Evolutionary conservation across 2,797 vertebrate species (phyloP).

Genomic region (Gallinago solitaria): DNA sequence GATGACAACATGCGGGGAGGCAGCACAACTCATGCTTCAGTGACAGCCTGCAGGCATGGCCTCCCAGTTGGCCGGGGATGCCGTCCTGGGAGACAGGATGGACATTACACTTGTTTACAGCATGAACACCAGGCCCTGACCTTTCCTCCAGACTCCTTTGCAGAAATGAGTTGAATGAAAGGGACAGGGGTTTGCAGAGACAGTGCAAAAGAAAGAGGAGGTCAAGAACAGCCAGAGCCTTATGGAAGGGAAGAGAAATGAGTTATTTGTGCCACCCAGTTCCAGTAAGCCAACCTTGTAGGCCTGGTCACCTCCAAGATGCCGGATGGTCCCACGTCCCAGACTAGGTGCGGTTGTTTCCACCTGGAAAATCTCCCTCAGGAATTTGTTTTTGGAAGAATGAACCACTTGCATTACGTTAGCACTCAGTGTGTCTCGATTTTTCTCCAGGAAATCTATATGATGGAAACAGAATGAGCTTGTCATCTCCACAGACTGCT

Average conservation of each 20-base stretch:
- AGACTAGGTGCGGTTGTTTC: slow-evolving; percentile 44
- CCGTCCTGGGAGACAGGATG: not conserved
- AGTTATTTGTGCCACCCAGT: not conserved
- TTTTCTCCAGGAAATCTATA: slow-evolving; percentile 95
- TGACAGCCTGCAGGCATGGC: not conserved
- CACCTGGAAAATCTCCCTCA: slow-evolving; percentile 85
- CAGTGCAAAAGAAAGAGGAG: not conserved
- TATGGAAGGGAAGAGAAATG: not conserved
- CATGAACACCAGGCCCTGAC: not conserved
- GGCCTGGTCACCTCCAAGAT: slow-evolving; percentile 63
- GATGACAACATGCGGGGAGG: not conserved
- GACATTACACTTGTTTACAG: not conserved
- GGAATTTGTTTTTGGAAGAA: slow-evolving; percentile 89
- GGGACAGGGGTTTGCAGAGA: not conserved
- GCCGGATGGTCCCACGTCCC: slow-evolving; percentile 68
- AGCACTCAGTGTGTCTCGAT: slow-evolving; percentile 88
- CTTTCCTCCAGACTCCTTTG: not conserved
- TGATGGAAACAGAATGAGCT: not conserved
- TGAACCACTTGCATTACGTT: slow-evolving; percentile 87
- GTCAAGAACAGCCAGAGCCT: not conserved
- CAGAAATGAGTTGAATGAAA: not conserved
- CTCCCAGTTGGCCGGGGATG: not conserved
- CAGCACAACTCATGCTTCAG: fast-evolving
- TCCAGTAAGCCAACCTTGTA: slow-evolving; percentile 72
- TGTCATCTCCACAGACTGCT: not conserved